Evolutionary conservation across 2,797 vertebrate species (phyloP).

Genomic region (Pipistrellus nathusii): DNA sequence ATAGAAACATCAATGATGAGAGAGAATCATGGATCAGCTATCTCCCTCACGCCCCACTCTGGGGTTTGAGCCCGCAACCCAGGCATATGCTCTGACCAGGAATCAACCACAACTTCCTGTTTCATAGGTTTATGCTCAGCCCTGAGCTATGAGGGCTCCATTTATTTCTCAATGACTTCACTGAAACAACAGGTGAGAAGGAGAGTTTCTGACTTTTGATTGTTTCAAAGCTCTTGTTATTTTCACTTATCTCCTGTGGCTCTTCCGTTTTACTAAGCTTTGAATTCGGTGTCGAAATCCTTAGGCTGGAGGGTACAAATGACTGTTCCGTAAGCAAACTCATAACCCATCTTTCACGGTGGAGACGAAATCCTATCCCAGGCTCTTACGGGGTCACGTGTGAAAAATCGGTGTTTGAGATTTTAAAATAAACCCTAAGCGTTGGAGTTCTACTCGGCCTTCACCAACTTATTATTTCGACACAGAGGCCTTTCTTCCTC

Average conservation of each 20-base stretch:
- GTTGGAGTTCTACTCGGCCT: constrained; percentile 49
- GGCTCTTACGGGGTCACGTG: constrained; percentile 38
- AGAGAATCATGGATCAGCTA: no score
- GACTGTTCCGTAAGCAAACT: not conserved
- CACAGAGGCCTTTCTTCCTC: constrained; percentile 84
- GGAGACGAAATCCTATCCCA: constrained; percentile 46
- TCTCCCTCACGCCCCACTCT: no score
- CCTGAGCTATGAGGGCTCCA: no score
- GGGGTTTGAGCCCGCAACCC: no score
- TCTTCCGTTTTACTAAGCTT: constrained; percentile 5
- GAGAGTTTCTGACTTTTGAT: constrained; percentile 33
- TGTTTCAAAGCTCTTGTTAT: not conserved
- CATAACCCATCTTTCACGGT: constrained; percentile 24
- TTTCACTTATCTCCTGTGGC: not conserved
- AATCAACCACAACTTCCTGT: no score
- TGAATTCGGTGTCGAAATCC: constrained; percentile 59
- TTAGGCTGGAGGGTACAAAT: constrained; percentile 46
- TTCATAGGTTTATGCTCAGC: no score
- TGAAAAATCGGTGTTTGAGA: constrained; percentile 71
- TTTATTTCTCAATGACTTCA: constrained; percentile 28
- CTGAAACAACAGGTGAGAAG: not conserved
- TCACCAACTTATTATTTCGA: constrained; percentile 80
- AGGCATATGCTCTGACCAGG: no score
- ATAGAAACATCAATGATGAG: no score
- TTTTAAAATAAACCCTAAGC: constrained; percentile 78